Percentiles rank a stretch among this genome's conserved stretches.
These are phyloP conservation scores for Sus scrofa DNA, from an alignment of 2,113 vertebrate species.

Conservation along the genomic window T2T-Sscrofa CM000813.6:96271501-96272000, in stretches of 20 bases:
- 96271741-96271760: slow-evolving; percentile 31
- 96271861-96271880: no score
- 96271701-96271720: not conserved
- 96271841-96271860: no score
- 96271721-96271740: not conserved
- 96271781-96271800: no score
- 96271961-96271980: no score
- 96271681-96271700: not conserved
- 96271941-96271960: no score
- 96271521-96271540: not conserved
- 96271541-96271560: not conserved
- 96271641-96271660: not conserved
- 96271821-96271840: no score
- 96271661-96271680: not conserved
- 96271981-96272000: no score
- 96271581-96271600: not conserved
- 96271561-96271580: not conserved
- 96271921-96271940: no score
- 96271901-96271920: no score
- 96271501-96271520: not conserved
- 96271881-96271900: no score
- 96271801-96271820: no score
- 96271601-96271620: not conserved
- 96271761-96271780: no score
- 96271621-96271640: slow-evolving; percentile 87